Evolutionary conservation across 53 echinoderm and acorn worm genomes (phyloP), one percentile per base, ranked within the genome.

Genomic region (Astropecten irregularis): DNA sequence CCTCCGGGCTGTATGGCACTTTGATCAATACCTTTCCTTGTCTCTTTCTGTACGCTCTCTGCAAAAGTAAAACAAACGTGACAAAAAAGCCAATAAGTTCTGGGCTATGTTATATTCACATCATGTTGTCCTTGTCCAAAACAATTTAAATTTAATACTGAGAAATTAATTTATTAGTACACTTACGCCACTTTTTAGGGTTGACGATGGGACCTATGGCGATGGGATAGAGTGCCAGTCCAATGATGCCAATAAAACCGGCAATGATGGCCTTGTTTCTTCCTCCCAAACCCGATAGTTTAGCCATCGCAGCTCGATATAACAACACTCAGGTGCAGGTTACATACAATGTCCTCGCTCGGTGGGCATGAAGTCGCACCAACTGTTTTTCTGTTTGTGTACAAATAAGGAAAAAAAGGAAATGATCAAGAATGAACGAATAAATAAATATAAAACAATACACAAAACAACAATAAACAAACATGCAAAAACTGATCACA

Each of bases 161-260:
- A 9, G 8, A 9, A 9, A 8, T 14, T 14, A 9, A 9, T 46
- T 46, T 14, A 9, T 46, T 14, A 9, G 14, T 18, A 29, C 14
- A 84, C 96, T 96, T 93, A 96, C 96, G 91, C 96, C 93, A 96
- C 58, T 85, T 83, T 28, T 84, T 89, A 49, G 96, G 93, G 50
- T 96, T 93, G 30, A 93, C 48, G 67, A 91, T 86, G 51, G 96
- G 96, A 65, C 91, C 35, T 31, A 96, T 64, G 15, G 91, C 84
- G 32, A 93, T 86, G 0, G 96, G 96, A 70, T 91, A 96, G 3
- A 93, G 89, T 20, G 93, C 90, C 9, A 90, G 84, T 9, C 96
- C 96, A 62, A 93, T 47, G 20, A 82, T 72, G 23, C 86, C 87
- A 22, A 89, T 82, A 55, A 96, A 89, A 1, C 96, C 93, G 49